A percentile compares a stretch with the other conserved stretches of the same genome.
phyloP scores from a whole-genome alignment of 2,888 invertebrate genomes.

The Acanthosepion esculentum region DNA sequence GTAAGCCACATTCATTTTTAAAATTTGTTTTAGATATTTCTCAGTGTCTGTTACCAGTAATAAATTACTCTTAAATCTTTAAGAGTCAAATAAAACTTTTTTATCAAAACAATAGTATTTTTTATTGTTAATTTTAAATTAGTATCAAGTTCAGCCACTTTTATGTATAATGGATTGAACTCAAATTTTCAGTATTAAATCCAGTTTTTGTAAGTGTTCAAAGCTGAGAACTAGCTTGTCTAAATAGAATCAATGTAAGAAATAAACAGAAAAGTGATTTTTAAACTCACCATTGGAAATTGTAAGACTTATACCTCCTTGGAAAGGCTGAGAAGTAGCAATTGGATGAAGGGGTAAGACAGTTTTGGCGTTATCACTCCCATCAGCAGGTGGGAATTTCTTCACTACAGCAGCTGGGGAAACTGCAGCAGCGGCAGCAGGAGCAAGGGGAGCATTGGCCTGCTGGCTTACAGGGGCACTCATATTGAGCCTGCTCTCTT shows the following conservation, averaged over 20 bases:
- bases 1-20: too few species aligned
- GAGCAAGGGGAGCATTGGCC: constrained; percentile 38
- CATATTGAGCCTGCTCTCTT: constrained; percentile 34
- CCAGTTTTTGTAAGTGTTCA: not conserved
- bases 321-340: constrained; percentile 49
- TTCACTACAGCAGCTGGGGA: constrained; percentile 42
- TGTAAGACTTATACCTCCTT: constrained; percentile 58
- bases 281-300: constrained; percentile 59
- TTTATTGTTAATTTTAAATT: too few species aligned
- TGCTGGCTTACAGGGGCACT: constrained; percentile 44
- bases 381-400: constrained; percentile 42
- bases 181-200: too few species aligned
- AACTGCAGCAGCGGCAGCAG: constrained; percentile 37
- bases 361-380: constrained; percentile 40
- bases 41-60: too few species aligned
- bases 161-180: too few species aligned
- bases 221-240: not conserved
- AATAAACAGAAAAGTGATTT: not conserved
- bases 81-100: too few species aligned
- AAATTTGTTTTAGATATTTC: too few species aligned
- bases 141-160: too few species aligned
- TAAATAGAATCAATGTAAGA: too few species aligned
- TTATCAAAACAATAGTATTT: too few species aligned
- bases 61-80: too few species aligned
- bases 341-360: constrained; percentile 44